These are phyloP conservation scores for Parapristionchus giblindavisi DNA, from an alignment of 2,888 invertebrate species.

Conservation along the genomic window DNA sequence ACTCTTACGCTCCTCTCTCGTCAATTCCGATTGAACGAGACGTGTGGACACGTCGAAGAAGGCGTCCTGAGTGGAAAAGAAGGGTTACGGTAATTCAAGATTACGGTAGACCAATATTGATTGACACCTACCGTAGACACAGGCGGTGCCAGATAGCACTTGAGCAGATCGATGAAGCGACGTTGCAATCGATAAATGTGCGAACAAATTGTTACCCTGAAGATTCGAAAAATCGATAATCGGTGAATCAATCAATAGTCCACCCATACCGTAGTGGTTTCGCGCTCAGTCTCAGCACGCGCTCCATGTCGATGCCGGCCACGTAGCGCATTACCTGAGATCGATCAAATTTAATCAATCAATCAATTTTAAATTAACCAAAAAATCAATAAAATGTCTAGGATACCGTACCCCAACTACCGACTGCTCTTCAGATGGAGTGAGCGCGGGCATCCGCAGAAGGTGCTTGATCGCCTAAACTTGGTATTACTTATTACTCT, in stretches of 20 bases:
- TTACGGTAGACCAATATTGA: too few species aligned
- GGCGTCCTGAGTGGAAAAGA: slow-evolving; percentile 30
- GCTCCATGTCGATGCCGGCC: slow-evolving; percentile 43
- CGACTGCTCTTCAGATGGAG: slow-evolving; percentile 9
- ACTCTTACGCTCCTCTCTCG: slow-evolving; percentile 36
- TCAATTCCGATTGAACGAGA: slow-evolving; percentile 38
- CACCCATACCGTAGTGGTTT: slow-evolving; percentile 27
- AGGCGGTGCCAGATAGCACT: slow-evolving; percentile 25
- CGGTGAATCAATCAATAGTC: background rate
- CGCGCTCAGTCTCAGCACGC: slow-evolving; percentile 45
- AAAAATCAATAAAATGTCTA: too few species aligned
- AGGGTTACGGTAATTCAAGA: background rate
- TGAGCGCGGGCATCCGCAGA: background rate
- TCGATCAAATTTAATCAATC: too few species aligned
- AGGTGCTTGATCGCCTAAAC: slow-evolving; percentile 19
- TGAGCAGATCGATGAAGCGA: slow-evolving; percentile 40
- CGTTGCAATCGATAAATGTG: slow-evolving; percentile 49
- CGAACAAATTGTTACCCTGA: slow-evolving; percentile 47
- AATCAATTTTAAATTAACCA: too few species aligned
- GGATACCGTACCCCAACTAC: slow-evolving; percentile 36
- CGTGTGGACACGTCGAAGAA: slow-evolving; percentile 42
- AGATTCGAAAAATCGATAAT: slow-evolving; percentile 13
- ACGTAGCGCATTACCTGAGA: slow-evolving; percentile 41
- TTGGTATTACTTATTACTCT: too few species aligned
- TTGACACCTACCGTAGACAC: slow-evolving; percentile 25